Evolutionary conservation across 2,888 invertebrate genomes (phyloP).

Genomic region (Himalopsyche kuldschensis): DNA sequence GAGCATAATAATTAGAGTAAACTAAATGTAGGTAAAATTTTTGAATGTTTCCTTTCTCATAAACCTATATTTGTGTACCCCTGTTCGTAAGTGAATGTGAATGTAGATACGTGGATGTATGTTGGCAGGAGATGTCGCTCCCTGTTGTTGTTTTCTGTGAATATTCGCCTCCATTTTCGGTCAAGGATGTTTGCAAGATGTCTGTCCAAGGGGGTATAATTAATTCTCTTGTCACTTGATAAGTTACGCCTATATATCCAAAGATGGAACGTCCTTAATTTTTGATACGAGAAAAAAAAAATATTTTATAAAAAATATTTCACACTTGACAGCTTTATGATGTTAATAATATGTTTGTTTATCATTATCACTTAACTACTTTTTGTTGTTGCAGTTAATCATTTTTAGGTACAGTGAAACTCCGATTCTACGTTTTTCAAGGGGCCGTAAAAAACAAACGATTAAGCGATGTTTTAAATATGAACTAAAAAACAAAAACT

Average conservation of each 20-base stretch:
- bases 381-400: no score
- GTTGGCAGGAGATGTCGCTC: neutral
- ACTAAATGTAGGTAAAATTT: no score
- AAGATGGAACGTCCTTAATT: neutral
- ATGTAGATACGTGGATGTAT: neutral
- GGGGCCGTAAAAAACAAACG: no score
- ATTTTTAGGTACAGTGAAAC: no score
- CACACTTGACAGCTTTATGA: no score
- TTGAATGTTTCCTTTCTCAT: no score
- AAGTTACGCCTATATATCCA: neutral
- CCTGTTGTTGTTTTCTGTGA: neutral
- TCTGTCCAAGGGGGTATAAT: slow-evolving; percentile 1
- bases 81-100: neutral
- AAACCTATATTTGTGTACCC: neutral
- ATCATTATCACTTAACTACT: no score
- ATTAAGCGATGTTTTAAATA: no score
- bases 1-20: no score
- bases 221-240: slow-evolving; percentile 3
- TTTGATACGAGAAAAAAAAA: neutral
- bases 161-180: neutral
- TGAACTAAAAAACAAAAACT: no score
- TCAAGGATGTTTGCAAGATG: neutral
- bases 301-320: neutral
- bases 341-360: no score
- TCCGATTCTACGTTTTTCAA: no score